Base-by-base conservation (phyloP, 23 tunicate genomes). In the Botrylloides violaceus region DNA sequence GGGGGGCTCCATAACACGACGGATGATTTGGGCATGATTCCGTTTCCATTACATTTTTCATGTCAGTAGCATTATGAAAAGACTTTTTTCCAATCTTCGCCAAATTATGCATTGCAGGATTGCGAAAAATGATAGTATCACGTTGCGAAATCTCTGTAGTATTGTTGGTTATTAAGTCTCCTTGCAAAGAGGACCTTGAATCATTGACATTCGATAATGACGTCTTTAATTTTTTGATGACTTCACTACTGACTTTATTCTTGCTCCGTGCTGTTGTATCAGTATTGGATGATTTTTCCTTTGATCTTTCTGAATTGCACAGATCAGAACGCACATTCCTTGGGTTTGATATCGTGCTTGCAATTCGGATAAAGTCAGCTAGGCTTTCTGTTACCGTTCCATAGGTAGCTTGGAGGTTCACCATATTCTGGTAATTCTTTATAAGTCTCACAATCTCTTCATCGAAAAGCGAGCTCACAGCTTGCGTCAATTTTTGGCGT, bases 341-440 rank as follows among this genome's bases (percentile, higher is more conserved):
- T n/a, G n/a, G n/a, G n/a, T n/a, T n/a, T n/a, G n/a, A n/a, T n/a
- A n/a, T n/a, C n/a, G n/a, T n/a, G n/a, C n/a, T n/a, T n/a, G 98
- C 90, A 61, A 91, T 83, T 4, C 66, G 78, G 33, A 91, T 66
- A 66, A 91, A 91, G 49, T 91, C 98, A 7, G 65, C 76, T 24
- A 91, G 64, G 37, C 84, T 83, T 75, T 91, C 98, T 32, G 98
- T 91, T 6, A 91, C 79, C 35, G 91, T 59, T 2, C 90, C 90
- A 78, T 78, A 75, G 49, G 59, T 66, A 39, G 84, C 92, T 36
- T 88, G 96, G 12, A 7, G 53, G 19, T 92, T 92, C 35, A 80
- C 78, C 43, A 73, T 79, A 49, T 83, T 83, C 72, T 91, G 98
- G 36, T 83, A 79, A 61, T 82, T 79, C 49, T 83, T 83, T 28